phyloP scores from a whole-genome alignment of 2,797 vertebrate genomes.

The Alectoris magna region DNA sequence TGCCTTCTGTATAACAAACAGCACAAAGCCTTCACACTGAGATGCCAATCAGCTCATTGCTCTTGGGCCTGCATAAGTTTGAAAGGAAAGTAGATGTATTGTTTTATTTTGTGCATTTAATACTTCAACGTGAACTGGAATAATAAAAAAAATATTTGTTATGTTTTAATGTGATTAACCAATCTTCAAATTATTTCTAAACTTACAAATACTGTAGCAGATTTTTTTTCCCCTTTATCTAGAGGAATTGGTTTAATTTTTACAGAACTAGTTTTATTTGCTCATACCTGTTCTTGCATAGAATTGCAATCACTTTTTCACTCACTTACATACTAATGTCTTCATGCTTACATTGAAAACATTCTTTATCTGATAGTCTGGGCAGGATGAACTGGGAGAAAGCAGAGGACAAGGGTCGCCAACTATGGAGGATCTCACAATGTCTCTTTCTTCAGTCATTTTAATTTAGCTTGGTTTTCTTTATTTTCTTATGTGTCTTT shows the following conservation, averaged over 20 bases:
- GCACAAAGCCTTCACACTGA: background rate
- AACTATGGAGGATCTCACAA: background rate
- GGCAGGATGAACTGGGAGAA: background rate
- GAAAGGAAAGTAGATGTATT: background rate
- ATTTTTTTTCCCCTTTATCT: background rate
- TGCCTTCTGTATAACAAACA: conserved; percentile 46
- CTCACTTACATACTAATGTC: background rate
- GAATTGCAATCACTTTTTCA: background rate
- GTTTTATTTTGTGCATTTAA: background rate
- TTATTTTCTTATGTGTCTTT: background rate
- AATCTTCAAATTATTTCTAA: background rate
- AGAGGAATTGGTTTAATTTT: background rate
- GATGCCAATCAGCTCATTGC: conserved; percentile 16
- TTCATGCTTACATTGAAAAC: background rate
- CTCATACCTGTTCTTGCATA: background rate
- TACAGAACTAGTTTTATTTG: background rate
- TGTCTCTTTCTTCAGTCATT: background rate
- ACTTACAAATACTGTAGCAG: background rate
- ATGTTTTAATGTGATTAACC: background rate
- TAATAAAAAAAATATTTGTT: background rate
- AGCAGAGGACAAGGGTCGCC: background rate
- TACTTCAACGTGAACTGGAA: background rate
- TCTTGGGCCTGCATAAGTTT: background rate
- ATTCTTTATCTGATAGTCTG: background rate
- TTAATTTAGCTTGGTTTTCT: background rate